Evolutionary conservation across 1,140 invertebrate species (phyloP).

Genomic region (Solen grandis): DNA sequence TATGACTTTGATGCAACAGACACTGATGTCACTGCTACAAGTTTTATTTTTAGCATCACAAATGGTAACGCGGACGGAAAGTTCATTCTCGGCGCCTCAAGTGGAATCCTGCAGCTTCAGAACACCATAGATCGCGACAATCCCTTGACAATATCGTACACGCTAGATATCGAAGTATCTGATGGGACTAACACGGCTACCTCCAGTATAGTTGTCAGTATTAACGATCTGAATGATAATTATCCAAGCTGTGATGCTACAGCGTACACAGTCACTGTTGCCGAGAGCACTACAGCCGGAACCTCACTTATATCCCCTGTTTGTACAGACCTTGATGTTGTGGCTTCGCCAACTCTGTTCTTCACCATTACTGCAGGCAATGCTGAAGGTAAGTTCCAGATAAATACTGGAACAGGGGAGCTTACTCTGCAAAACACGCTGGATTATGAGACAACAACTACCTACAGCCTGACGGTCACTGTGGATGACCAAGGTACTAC

Average conservation of each 20-base stretch:
- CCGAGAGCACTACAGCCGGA: slow-evolving; percentile 60
- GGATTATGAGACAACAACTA: slow-evolving; percentile 57
- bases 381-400: slow-evolving; percentile 45
- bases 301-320: slow-evolving; percentile 9
- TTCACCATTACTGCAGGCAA: slow-evolving; percentile 60
- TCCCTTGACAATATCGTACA: slow-evolving; percentile 83
- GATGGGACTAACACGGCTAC: slow-evolving; percentile 86
- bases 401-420: slow-evolving; percentile 36
- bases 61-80: slow-evolving; percentile 30
- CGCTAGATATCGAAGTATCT: slow-evolving; percentile 91
- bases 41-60: slow-evolving; percentile 50
- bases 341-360: slow-evolving; percentile 19
- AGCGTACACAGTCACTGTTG: slow-evolving; percentile 59
- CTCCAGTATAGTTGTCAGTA: slow-evolving; percentile 53
- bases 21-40: slow-evolving; percentile 87
- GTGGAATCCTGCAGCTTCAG: slow-evolving; percentile 53
- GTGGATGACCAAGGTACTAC: slow-evolving; percentile 50
- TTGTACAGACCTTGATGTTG: slow-evolving; percentile 43
- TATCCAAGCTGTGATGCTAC: slow-evolving; percentile 56
- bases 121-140: slow-evolving; percentile 57
- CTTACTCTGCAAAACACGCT: slow-evolving; percentile 33
- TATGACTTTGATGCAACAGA: slow-evolving; percentile 89
- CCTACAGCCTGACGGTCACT: slow-evolving; percentile 40
- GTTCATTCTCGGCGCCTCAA: slow-evolving; percentile 49
- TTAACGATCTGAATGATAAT: slow-evolving; percentile 64